These are phyloP conservation scores for Dipodomys stephensi DNA, from an alignment of 2,113 vertebrate species.

Conservation along the genomic window DNA sequence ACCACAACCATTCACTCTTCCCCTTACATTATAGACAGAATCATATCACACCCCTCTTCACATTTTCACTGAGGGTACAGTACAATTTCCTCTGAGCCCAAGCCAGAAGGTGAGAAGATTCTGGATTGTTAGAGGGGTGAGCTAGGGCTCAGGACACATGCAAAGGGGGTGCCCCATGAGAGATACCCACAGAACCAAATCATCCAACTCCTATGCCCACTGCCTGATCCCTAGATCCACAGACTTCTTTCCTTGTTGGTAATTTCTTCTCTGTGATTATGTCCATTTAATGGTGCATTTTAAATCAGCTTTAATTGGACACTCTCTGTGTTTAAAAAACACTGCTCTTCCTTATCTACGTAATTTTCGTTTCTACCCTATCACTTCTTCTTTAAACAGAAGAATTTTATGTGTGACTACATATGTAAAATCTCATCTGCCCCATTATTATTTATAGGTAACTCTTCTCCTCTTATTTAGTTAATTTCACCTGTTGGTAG, in stretches of 20 bases:
- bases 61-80: not conserved
- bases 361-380: constrained; percentile 61
- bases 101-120: not conserved
- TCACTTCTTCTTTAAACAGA: constrained; percentile 52
- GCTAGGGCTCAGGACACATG: not conserved
- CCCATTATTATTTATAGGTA: constrained; percentile 35
- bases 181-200: not conserved
- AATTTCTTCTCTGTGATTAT: constrained; percentile 66
- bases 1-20: not conserved
- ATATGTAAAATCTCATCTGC: constrained; percentile 9
- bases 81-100: not conserved
- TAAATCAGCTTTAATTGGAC: constrained; percentile 67
- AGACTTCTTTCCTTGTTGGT: constrained; percentile 1
- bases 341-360: constrained; percentile 60
- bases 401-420: not conserved
- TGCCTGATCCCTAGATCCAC: not conserved
- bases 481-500: constrained; percentile 60
- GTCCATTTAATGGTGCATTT: constrained; percentile 64
- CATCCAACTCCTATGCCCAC: not conserved
- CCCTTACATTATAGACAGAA: not conserved
- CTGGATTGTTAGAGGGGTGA: not conserved
- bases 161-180: not conserved
- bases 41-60: not conserved
- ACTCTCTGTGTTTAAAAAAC: constrained; percentile 73
- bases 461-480: not conserved